A percentile compares a stretch with the other conserved stretches of the same genome.
Conservation (phyloP, 2,113 vertebrate species). For the Mola mola region DNA sequence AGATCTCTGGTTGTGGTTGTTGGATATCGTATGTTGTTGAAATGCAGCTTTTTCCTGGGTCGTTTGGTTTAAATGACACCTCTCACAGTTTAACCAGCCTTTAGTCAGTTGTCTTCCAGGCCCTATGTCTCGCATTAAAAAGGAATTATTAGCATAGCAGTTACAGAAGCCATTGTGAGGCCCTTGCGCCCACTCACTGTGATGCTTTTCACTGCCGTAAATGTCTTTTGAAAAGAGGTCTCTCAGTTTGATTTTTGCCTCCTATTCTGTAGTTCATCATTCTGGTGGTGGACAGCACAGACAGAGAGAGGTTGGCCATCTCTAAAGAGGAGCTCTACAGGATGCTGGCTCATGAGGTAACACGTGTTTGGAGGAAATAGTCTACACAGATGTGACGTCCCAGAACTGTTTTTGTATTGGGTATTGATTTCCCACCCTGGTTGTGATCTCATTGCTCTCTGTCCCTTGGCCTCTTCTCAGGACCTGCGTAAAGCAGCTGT, state of each 20-base stretch:
- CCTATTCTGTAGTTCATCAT: slow-evolving; percentile 89
- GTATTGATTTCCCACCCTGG: slow-evolving; percentile 21
- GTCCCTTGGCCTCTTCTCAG: slow-evolving; percentile 67
- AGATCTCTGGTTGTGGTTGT: no score
- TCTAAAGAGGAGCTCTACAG: slow-evolving; percentile 98
- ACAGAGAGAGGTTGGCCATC: slow-evolving; percentile 95
- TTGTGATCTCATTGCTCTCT: slow-evolving; percentile 48
- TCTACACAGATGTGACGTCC: background rate
- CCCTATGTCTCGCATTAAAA: slow-evolving; percentile 25
- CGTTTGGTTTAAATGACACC: slow-evolving; percentile 29
- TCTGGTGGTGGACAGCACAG: slow-evolving; percentile 98
- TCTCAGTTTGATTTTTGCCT: slow-evolving; percentile 6
- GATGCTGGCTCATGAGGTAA: slow-evolving; percentile 99
- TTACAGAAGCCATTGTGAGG: slow-evolving; percentile 35
- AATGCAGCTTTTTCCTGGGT: slow-evolving; percentile 11
- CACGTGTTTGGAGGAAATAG: slow-evolving; percentile 2
- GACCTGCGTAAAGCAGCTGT: slow-evolving; percentile 95
- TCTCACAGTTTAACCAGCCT: slow-evolving; percentile 8
- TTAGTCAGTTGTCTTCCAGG: slow-evolving; percentile 43
- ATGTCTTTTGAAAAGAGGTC: slow-evolving; percentile 35
- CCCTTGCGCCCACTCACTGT: slow-evolving; percentile 31
- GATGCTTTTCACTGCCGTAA: slow-evolving; percentile 34
- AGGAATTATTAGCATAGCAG: slow-evolving; percentile 38
- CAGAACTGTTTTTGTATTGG: background rate
- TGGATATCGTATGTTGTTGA: background rate